A percentile compares a stretch with the other conserved stretches of the same genome.
Conservation (phyloP, 2,888 invertebrate genomes). For the Ophraella communa region DNA sequence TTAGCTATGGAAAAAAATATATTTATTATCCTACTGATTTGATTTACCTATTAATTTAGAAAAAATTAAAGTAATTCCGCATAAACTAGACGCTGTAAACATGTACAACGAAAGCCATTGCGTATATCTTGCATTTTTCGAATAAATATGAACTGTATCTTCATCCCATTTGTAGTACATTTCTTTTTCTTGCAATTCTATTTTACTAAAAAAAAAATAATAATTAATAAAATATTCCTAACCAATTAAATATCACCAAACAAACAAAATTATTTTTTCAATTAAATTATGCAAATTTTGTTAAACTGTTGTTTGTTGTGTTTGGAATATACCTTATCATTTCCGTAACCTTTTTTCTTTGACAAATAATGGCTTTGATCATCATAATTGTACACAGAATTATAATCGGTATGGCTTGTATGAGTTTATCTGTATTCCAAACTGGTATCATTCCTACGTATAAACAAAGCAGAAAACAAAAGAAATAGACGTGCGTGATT, state of each 20-base stretch:
- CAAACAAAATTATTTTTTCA: too few relatives aligned
- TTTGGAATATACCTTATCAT: conserved; percentile 3
- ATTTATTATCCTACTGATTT: neutral
- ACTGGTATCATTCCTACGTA: neutral
- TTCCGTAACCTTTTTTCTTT: neutral
- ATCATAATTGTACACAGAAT: conserved; percentile 2
- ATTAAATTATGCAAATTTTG: too few relatives aligned
- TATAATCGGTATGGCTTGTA: neutral
- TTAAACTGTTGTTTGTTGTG: neutral
- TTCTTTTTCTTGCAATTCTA: neutral
- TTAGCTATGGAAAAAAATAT: neutral
- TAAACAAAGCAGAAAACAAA: neutral
- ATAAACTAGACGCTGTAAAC: conserved; percentile 9
- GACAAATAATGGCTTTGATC: neutral
- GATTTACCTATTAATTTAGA: conserved; percentile 13
- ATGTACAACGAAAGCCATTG: conserved; percentile 2
- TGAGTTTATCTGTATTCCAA: neutral
- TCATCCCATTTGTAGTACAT: conserved; percentile 44
- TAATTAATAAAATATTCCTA: neutral
- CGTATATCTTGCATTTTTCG: conserved; percentile 15
- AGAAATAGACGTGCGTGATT: neutral
- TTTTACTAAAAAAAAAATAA: neutral
- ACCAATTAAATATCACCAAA: too few relatives aligned
- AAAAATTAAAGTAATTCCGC: conserved; percentile 16
- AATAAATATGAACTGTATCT: conserved; percentile 47